Evolutionary conservation across 2,888 invertebrate species (phyloP), one percentile per base, ranked within the genome.

Genomic region (Tetragonisca angustula): DNA sequence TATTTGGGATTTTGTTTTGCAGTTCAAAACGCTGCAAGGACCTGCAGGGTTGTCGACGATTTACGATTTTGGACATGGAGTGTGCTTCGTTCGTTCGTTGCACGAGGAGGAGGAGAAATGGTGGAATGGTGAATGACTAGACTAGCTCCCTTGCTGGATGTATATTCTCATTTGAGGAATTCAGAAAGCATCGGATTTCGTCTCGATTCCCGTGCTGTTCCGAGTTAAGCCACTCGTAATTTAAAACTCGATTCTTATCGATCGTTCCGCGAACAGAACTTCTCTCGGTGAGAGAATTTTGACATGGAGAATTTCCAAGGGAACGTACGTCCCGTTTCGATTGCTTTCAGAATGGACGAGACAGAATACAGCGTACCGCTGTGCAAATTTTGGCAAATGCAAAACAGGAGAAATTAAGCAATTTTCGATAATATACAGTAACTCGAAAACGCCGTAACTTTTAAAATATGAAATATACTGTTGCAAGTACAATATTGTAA

Each of bases 41-140:
- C 54, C 67, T 56, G 67, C 24, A 50, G 36, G 65, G 24, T 24
- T 9, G 61, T 36, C 43, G 76, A 67, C 61, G 75, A 83, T 83
- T 82, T 82, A 83, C 83, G 83, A 83, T 83, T 83, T 83, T 49
- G 83, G 36, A 52, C 50, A 75, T 32, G 15, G 32, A 43, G 36
- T 24, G 49, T 21, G 50, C 27, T 11, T 3, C 32, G 61, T 24
- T 19, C n/a, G 36, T 4, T 17, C 9, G 4, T 2, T 32, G 27
- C 4, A 24, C 9, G 4, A 11, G 36, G 13, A 13, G 32, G 19
- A 36, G 74, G 56, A 24, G 62, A 74, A 59, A 81, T 3, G 52
- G 17, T 59, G 17, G 52, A 32, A 52, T 27, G 4, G 9, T 36
- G 5, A n/a, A 54, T 50, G 43, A 54, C 61, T 24, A 27, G 68